Evolutionary conservation across 2,888 invertebrate species (phyloP), one percentile per base, ranked within the genome.

Genomic region (Spisula solida): DNA sequence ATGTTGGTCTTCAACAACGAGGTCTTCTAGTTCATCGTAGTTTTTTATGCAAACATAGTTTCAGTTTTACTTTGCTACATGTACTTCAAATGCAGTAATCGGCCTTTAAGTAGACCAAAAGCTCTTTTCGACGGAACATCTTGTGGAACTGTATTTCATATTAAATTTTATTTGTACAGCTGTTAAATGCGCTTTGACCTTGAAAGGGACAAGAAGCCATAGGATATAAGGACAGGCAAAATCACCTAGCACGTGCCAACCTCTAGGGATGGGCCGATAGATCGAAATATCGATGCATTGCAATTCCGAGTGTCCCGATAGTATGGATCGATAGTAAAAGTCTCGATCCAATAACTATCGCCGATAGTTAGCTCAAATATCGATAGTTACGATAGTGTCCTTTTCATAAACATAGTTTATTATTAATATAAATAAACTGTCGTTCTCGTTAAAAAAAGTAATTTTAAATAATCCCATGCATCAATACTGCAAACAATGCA

Each of bases 191-290:
- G 85, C 88, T 47, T 55, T 88, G 60, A 86, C 86, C 34, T 81
- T 34, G 66, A 81, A 89, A 66, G 89, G 89, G 29, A 79, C 80
- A 25, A 89, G 60, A 31, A 87, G 47, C 89, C 87, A 87, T 16
- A 60, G 31, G 4, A 82, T 34, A 25, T 83, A 79, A 34, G 89
- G 89, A 51, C 87, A 89, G 5, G 86, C 89, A 8, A 84, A 81
- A 31, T 89, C 89, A 55, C 87, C 86, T n/a, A 89, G 70, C 16
- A 89, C 29, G 66, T 89, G 89, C 25, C n/a, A n/a, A n/a, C n/a
- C n/a, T n/a, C n/a, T n/a, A n/a, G n/a, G n/a, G n/a, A n/a, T n/a
- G n/a, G n/a, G n/a, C n/a, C n/a, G n/a, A n/a, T n/a, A n/a, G n/a
- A n/a, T n/a, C n/a, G n/a, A n/a, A n/a, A n/a, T n/a, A n/a, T n/a